Conservation (phyloP, 2,113 vertebrate species). For the Glaucomys volans region DNA sequence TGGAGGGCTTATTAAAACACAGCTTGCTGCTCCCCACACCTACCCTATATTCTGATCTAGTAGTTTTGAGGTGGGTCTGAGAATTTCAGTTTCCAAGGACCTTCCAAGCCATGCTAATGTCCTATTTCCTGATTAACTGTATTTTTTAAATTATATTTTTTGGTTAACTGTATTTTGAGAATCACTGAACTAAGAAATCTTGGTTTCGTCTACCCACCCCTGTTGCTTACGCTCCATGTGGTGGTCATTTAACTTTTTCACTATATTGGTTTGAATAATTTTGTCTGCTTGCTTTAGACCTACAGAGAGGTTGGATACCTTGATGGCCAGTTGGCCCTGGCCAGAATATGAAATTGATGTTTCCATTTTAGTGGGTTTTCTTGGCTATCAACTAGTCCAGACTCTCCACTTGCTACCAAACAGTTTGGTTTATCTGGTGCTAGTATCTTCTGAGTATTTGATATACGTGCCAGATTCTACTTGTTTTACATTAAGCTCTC, state of each 20-base stretch:
- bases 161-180: not conserved
- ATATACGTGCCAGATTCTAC: not conserved
- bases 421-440: not conserved
- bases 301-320: not conserved
- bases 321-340: fast-evolving
- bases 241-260: not conserved
- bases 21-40: not conserved
- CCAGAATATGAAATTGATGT: not conserved
- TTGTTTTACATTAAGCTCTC: not conserved
- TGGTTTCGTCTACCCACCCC: not conserved
- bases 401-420: not conserved
- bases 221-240: not conserved
- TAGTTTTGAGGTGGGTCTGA: not conserved
- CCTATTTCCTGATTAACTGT: not conserved
- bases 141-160: not conserved
- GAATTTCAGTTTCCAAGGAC: not conserved
- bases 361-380: not conserved
- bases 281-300: not conserved
- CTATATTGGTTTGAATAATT: not conserved
- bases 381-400: not conserved
- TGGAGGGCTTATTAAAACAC: not conserved
- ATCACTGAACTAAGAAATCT: not conserved
- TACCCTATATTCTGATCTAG: not conserved
- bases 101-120: not conserved
- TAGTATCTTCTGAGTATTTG: fast-evolving